These are phyloP conservation scores for Drosophila prolongata DNA, from an alignment of 2,888 invertebrate species.

Conservation along the genomic window DNA sequence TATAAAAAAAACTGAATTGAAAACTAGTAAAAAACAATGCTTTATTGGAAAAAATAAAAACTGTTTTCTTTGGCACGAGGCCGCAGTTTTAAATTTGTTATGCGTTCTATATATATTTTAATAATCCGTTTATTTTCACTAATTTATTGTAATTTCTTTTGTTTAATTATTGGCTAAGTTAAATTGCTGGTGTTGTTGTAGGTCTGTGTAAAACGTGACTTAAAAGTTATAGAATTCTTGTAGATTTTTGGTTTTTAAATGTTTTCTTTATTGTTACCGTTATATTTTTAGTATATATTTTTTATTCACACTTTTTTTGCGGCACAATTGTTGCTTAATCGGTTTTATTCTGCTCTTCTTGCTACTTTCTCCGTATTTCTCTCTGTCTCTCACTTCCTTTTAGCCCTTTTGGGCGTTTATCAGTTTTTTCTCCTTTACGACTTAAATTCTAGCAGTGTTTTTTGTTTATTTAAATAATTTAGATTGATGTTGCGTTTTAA, in stretches of 20 bases:
- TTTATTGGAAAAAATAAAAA: constrained; percentile 68
- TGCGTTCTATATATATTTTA: constrained; percentile 30
- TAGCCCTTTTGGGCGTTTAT: constrained; percentile 21
- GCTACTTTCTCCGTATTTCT: constrained; percentile 29
- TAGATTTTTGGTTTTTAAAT: constrained; percentile 80
- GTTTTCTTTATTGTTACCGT: constrained; percentile 80
- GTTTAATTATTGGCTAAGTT: constrained; percentile 73
- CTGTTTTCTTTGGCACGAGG: constrained; percentile 67
- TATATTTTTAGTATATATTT: constrained; percentile 64
- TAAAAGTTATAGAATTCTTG: constrained; percentile 78
- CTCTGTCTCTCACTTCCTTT: constrained; percentile 15
- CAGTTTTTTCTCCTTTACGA: constrained; percentile 6
- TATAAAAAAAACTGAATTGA: constrained; percentile 77
- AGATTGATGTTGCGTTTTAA: constrained; percentile 78
- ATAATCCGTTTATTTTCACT: constrained; percentile 43
- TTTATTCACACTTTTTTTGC: constrained; percentile 64
- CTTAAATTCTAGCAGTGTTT: constrained; percentile 45
- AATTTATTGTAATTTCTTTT: constrained; percentile 19
- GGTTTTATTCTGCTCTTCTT: constrained; percentile 41
- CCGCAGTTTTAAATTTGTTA: constrained; percentile 64
- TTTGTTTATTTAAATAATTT: constrained; percentile 69
- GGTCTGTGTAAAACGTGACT: constrained; percentile 79
- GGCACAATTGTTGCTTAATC: constrained; percentile 79
- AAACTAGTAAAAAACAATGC: constrained; percentile 76
- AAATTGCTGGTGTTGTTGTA: constrained; percentile 54